Conservation (phyloP, 30 jellyfish, hydroid and myxozoan species). For the Chironex yamaguchii region DNA sequence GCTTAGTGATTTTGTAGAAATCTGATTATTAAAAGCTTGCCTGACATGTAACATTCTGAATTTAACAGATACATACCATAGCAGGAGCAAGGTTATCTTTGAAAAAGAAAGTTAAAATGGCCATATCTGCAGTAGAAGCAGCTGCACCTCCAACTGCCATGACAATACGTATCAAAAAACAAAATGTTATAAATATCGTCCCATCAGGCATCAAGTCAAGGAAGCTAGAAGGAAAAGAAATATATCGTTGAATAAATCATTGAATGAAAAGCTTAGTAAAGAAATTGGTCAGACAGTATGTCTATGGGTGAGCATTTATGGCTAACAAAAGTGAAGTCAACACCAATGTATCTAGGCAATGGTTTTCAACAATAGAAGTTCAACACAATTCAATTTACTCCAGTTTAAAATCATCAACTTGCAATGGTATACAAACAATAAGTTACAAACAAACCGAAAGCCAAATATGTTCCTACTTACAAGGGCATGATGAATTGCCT, state of each 20-base stretch:
- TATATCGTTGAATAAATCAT: too few relatives aligned
- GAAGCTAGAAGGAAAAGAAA: constrained; percentile 52
- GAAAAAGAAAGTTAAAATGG: constrained; percentile 73
- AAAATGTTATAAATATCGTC: constrained; percentile 50
- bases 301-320: too few relatives aligned
- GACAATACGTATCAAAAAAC: constrained; percentile 79
- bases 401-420: too few relatives aligned
- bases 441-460: background rate
- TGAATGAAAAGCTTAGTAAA: too few relatives aligned
- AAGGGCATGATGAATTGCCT: background rate
- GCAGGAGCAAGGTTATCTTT: constrained; percentile 80
- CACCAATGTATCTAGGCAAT: too few relatives aligned
- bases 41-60: background rate
- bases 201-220: constrained; percentile 70
- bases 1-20: too few relatives aligned
- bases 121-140: constrained; percentile 75
- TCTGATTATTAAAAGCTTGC: constrained; percentile 11
- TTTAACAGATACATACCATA: constrained; percentile 59
- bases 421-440: too few relatives aligned
- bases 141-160: constrained; percentile 89
- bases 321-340: too few relatives aligned
- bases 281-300: too few relatives aligned
- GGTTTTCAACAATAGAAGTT: too few relatives aligned
- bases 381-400: too few relatives aligned
- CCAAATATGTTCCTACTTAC: background rate